These are phyloP conservation scores for Melikaiella ostensackeni DNA, from an alignment of 2,888 invertebrate genomes.

Conservation along the genomic window DNA sequence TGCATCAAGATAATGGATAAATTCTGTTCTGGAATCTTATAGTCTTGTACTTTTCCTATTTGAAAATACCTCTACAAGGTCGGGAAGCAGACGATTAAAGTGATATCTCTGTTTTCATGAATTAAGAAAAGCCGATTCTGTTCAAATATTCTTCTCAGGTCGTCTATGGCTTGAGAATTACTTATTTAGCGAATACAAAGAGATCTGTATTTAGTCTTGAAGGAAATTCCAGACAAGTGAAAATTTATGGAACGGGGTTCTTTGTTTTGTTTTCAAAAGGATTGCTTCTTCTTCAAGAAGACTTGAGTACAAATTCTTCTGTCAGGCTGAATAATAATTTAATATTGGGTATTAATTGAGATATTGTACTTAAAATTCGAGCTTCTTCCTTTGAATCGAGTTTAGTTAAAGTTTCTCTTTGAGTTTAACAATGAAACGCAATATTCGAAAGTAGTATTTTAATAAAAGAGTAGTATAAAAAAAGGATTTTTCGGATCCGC, in stretches of 20 bases:
- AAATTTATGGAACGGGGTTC: not conserved
- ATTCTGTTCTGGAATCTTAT: conserved; percentile 20
- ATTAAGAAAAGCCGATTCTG: conserved; percentile 18
- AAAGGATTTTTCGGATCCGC: conserved; percentile 6
- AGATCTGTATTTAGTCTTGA: not conserved
- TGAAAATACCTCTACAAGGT: conserved; percentile 12
- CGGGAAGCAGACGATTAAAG: conserved; percentile 14
- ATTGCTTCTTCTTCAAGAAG: not conserved
- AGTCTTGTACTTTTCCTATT: not conserved
- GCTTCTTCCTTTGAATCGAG: too few species aligned
- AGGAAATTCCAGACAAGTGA: not conserved
- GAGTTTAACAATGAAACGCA: too few species aligned
- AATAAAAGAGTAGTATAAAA: conserved; percentile 40
- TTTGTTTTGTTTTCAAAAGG: not conserved
- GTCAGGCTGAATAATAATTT: not conserved
- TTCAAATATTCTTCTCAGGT: not conserved
- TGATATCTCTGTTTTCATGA: conserved; percentile 13
- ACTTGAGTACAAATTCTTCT: not conserved
- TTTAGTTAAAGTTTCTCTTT: too few species aligned
- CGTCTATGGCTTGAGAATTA: not conserved
- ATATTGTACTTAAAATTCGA: too few species aligned
- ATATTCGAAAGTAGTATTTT: not conserved
- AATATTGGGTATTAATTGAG: not conserved
- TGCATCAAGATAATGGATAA: conserved; percentile 25
- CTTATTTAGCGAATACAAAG: conserved; percentile 5